Evolutionary conservation across 1,140 invertebrate species (phyloP), one percentile per base, ranked within the genome.

Genomic region (Drosophila dunni): DNA sequence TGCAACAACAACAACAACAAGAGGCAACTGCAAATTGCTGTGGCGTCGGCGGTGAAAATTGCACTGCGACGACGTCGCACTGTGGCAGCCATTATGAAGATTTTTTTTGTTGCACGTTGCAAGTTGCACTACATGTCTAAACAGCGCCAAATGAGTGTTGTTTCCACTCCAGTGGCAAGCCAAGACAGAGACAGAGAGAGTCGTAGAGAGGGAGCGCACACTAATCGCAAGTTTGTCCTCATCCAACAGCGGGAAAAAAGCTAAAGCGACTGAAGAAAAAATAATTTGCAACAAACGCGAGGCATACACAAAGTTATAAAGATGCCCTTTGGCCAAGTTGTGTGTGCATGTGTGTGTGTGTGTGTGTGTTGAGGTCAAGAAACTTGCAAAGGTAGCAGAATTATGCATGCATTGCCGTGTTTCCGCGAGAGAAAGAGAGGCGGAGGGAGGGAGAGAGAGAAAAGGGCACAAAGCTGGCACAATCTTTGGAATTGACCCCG

Each of bases 71-170:
- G 83, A 53, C 76, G 69, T 51, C 78, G 75, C 70, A 65, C 78
- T 70, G 60, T 83, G 84, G 69, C 88, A 81, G 84, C 80, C 84
- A 88, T 88, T 88, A 88, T 88, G 80, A 89, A 88, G 84, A 88
- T 84, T 88, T 86, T 68, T 68, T 89, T 85, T 6, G 24, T 29
- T 29, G 24, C 24, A 29, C 3, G 24, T 29, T 29, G 24, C 24
- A 29, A 88, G 80, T 80, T 82, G 78, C 80, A 80, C 79, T 76
- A 71, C 78, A 82, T 80, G 75, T 89, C 84, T 84, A 89, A 89
- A 81, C 85, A 84, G 79, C 84, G 76, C 84, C 80, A 89, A 89
- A 84, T 88, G 83, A 80, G 83, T 84, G 84, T 77, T 84, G 84
- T 79, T 76, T 83, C 62, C 45, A 75, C 74, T 65, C 45, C n/a